Evolutionary conservation across 1,140 invertebrate species (phyloP).

Genomic region (Tetramorium parvispinum): DNA sequence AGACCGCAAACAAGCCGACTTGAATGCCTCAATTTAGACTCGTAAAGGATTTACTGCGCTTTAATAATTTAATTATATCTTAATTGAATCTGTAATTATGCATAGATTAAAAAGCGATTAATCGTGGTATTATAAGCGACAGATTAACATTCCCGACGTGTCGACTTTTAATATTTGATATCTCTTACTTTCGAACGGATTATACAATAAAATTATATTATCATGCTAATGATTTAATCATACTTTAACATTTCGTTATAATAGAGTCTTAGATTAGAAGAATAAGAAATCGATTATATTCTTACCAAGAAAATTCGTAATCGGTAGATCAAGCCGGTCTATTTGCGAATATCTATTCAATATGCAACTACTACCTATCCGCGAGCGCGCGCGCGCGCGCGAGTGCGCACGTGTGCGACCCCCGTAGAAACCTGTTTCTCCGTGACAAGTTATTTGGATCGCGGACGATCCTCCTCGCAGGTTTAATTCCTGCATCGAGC

Average conservation of each 20-base stretch:
- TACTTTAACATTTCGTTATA: background rate
- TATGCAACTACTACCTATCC: background rate
- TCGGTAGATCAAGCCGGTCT: background rate
- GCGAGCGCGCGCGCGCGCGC: too few relatives aligned
- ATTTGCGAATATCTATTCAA: conserved; percentile 10
- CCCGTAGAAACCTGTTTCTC: conserved; percentile 70
- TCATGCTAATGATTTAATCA: background rate
- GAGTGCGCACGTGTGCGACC: conserved; percentile 14
- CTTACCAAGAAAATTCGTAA: background rate
- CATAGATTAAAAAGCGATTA: background rate
- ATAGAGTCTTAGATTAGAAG: background rate
- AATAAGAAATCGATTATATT: background rate
- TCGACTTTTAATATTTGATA: background rate
- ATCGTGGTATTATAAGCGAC: background rate
- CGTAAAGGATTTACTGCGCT: background rate
- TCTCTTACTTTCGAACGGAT: background rate
- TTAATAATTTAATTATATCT: background rate
- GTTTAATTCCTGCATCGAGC: conserved; percentile 69
- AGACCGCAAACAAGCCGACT: background rate
- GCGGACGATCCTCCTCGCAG: conserved; percentile 62
- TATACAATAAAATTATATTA: background rate
- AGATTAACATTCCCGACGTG: background rate
- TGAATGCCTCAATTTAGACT: background rate
- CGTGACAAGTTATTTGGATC: conserved; percentile 72
- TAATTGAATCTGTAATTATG: background rate